Evolutionary conservation across 2,888 invertebrate species (phyloP).

Genomic region (Adineta ricciae): DNA sequence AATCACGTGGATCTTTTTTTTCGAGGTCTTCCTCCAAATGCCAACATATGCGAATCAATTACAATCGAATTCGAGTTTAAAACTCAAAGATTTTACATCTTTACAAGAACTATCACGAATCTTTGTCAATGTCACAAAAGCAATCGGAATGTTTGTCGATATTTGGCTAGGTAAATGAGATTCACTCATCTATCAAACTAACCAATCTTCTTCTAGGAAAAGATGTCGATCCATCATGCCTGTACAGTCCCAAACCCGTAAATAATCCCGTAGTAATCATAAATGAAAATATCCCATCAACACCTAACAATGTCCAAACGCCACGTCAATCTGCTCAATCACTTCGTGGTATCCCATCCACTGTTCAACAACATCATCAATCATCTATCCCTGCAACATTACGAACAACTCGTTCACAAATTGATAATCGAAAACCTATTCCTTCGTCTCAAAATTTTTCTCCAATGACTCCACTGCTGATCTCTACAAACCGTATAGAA

Average conservation of each 20-base stretch:
- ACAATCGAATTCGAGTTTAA: background rate
- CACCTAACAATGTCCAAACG: background rate
- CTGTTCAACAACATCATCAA: background rate
- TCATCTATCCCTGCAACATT: background rate
- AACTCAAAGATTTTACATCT: slow-evolving; percentile 15
- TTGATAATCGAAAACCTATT: background rate
- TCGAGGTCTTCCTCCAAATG: slow-evolving; percentile 8
- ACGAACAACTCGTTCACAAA: background rate
- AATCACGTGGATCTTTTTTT: background rate
- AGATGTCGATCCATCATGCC: background rate
- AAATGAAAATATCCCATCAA: background rate
- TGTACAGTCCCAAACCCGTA: slow-evolving; percentile 1
- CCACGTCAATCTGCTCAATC: background rate
- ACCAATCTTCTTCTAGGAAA: background rate
- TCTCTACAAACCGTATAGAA: too few species aligned
- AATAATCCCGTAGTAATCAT: background rate
- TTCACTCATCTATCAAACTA: background rate
- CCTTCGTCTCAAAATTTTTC: background rate
- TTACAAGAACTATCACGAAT: slow-evolving; percentile 13
- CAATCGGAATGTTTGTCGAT: slow-evolving; percentile 6
- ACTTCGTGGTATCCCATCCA: background rate
- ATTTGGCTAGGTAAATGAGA: background rate
- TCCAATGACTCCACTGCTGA: background rate
- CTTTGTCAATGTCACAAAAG: slow-evolving; percentile 9
- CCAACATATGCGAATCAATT: background rate